phyloP scores from a whole-genome alignment of 2,797 vertebrate genomes.

The Falco concolor region DNA sequence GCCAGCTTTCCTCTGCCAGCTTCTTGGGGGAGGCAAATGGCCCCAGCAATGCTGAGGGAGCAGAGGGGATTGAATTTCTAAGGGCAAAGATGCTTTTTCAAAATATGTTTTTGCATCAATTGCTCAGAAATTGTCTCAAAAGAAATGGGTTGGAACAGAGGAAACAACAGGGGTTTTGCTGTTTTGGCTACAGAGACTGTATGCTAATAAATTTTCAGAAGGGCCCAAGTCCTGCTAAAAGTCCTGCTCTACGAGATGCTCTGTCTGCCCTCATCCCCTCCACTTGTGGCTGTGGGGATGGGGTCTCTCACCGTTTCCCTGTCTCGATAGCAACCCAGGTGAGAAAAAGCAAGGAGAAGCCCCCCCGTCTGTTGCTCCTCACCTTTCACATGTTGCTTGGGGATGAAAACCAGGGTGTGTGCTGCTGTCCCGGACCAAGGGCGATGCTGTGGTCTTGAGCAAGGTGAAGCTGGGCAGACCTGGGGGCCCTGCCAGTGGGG shows the following conservation, averaged over 20 bases:
- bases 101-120: background rate
- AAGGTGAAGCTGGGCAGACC: background rate
- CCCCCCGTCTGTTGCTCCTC: background rate
- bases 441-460: background rate
- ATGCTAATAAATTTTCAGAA: background rate
- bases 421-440: background rate
- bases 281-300: background rate
- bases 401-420: rapidly evolving
- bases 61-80: background rate
- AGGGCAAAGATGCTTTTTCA: background rate
- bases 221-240: rapidly evolving
- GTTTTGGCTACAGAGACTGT: background rate
- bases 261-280: background rate
- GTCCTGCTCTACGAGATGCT: background rate
- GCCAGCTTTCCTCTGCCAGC: background rate
- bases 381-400: rapidly evolving
- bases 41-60: background rate
- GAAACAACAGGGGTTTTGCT: background rate
- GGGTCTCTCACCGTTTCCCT: background rate
- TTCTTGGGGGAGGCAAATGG: background rate
- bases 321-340: rapidly evolving
- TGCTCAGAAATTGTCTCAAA: background rate
- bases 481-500: background rate
- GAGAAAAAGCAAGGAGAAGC: background rate
- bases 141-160: background rate